Percentiles rank a stretch among this genome's conserved stretches.
phyloP scores from a whole-genome alignment of 2,113 vertebrate species.

The Periophthalmus modestus region DNA sequence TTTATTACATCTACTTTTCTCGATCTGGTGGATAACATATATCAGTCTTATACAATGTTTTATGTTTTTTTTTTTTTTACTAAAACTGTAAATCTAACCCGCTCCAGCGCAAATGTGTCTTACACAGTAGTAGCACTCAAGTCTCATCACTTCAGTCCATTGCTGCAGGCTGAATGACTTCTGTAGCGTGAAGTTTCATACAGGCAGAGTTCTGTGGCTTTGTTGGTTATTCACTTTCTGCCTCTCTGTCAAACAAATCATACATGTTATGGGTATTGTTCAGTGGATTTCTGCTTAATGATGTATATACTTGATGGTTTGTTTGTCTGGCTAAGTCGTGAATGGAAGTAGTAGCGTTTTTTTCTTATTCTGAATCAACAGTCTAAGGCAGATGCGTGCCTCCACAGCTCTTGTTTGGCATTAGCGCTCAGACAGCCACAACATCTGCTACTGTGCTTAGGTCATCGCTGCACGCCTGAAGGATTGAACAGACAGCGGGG shows the following conservation, averaged over 20 bases:
- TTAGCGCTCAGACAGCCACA: constrained; percentile 53
- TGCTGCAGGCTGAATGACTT: constrained; percentile 27
- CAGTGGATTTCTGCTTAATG: background rate
- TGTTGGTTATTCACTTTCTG: background rate
- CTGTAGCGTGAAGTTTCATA: constrained; percentile 33
- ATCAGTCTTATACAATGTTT: background rate
- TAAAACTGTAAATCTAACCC: background rate
- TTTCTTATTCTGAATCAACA: constrained; percentile 61
- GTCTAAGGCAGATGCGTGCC: constrained; percentile 57
- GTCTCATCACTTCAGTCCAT: constrained; percentile 47
- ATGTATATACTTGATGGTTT: background rate
- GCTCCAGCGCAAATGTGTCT: background rate
- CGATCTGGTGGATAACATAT: background rate
- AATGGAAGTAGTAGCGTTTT: background rate
- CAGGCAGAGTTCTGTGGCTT: constrained; percentile 8
- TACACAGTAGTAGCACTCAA: constrained; percentile 47
- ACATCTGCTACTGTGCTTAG: constrained; percentile 65
- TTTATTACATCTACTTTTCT: too few species aligned
- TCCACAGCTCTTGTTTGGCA: constrained; percentile 54
- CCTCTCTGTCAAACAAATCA: background rate
- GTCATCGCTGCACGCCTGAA: constrained; percentile 41
- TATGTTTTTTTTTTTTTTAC: too few species aligned
- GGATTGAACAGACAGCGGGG: constrained; percentile 61
- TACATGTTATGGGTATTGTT: background rate
- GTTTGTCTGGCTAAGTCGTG: background rate